A percentile compares a stretch with the other conserved stretches of the same genome.
Conservation (phyloP, 2,797 vertebrate genomes). For the Scyliorhinus canicula region DNA sequence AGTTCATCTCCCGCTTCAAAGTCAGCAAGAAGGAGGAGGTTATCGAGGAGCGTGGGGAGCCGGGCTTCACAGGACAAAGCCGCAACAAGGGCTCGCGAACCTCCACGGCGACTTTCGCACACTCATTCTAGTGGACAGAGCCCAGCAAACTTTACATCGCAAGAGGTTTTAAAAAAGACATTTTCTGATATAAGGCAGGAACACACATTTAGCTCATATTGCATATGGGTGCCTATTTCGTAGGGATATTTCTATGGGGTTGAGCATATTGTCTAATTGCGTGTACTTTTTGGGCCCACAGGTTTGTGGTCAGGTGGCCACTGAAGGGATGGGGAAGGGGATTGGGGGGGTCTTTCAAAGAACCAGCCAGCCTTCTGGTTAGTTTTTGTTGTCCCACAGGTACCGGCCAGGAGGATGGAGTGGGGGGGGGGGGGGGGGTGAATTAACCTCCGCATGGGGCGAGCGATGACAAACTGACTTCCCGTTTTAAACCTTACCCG, state of each 20-base stretch:
- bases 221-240: not conserved
- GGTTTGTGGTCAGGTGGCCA: not conserved
- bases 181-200: not conserved
- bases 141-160: not conserved
- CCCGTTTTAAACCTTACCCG: not conserved
- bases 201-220: not conserved
- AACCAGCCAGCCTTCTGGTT: not conserved
- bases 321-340: too few relatives aligned
- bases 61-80: conserved; percentile 63
- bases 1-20: conserved; percentile 77
- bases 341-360: too few relatives aligned
- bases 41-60: conserved; percentile 62
- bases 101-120: conserved; percentile 79
- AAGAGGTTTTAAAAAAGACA: not conserved
- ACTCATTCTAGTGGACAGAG: conserved; percentile 48
- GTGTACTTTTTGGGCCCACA: not conserved
- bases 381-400: not conserved
- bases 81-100: conserved; percentile 74
- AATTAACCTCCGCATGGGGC: not conserved
- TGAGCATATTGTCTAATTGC: not conserved
- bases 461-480: too few relatives aligned
- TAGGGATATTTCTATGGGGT: not conserved
- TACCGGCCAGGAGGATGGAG: too few relatives aligned
- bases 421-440: not conserved
- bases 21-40: conserved; percentile 70